A percentile compares a stretch with the other conserved stretches of the same genome.
These are phyloP conservation scores for Dipodomys spectabilis DNA, from an alignment of 2,113 vertebrate species.

Conservation along the genomic window DNA sequence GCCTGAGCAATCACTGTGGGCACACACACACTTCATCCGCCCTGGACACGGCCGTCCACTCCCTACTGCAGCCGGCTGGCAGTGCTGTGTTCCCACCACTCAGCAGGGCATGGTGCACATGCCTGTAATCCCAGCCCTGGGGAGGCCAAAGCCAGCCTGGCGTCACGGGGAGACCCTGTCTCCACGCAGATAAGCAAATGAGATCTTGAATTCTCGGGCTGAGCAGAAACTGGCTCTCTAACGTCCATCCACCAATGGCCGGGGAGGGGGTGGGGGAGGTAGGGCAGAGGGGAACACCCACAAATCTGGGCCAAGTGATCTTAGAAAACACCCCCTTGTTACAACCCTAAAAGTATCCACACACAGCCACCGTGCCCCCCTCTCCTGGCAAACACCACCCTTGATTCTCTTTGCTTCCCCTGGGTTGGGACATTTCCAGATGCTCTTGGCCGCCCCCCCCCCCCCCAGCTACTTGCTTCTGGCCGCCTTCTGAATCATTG, in stretches of 20 bases:
- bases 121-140: too few species aligned
- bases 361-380: too few species aligned
- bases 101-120: too few species aligned
- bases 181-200: too few species aligned
- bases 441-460: neutral
- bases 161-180: too few species aligned
- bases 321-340: neutral
- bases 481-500: neutral
- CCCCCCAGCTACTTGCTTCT: neutral
- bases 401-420: neutral
- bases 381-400: neutral
- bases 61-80: neutral
- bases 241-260: neutral
- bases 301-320: neutral
- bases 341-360: neutral
- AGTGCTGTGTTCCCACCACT: neutral
- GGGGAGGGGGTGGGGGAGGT: neutral
- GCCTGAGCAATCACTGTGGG: neutral
- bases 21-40: too few species aligned
- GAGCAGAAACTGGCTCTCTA: neutral
- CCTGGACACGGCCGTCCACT: neutral
- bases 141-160: too few species aligned
- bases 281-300: too few species aligned
- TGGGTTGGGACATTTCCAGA: conserved; percentile 5
- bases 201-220: neutral